Conservation (phyloP, 1,140 invertebrate genomes). For the Penaeus vannamei region DNA sequence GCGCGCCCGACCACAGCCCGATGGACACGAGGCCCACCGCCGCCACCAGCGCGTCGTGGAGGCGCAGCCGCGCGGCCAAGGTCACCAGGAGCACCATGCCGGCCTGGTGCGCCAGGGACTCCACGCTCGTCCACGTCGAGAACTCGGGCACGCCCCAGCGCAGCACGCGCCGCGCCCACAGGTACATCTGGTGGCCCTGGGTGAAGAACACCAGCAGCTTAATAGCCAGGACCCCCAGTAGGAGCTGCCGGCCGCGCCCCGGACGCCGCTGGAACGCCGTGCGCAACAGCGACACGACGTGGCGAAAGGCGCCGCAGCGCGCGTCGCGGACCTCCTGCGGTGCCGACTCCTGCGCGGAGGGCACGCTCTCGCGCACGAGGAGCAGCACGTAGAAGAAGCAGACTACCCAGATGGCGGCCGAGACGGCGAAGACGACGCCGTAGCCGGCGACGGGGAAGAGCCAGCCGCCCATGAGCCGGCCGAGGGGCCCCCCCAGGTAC, state of each 20-base stretch:
- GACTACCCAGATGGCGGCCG: slow-evolving; percentile 36
- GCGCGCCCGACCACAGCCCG: slow-evolving; percentile 43
- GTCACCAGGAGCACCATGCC: slow-evolving; percentile 56
- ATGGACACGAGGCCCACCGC: slow-evolving; percentile 50
- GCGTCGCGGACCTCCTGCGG: not conserved
- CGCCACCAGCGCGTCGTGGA: slow-evolving; percentile 55
- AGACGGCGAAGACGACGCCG: slow-evolving; percentile 47
- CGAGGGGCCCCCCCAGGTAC: slow-evolving; percentile 62
- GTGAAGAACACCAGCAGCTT: slow-evolving; percentile 54
- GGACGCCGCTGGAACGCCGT: slow-evolving; percentile 44
- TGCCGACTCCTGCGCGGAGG: not conserved
- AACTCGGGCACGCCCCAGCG: slow-evolving; percentile 48
- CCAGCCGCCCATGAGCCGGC: slow-evolving; percentile 63
- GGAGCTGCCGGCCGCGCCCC: slow-evolving; percentile 6
- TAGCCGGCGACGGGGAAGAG: slow-evolving; percentile 44
- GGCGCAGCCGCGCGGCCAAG: not conserved
- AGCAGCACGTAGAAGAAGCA: slow-evolving; percentile 63
- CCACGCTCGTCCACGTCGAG: slow-evolving; percentile 57
- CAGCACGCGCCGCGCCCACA: slow-evolving; percentile 58
- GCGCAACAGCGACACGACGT: slow-evolving; percentile 48
- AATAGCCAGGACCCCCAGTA: slow-evolving; percentile 32
- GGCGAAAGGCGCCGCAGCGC: slow-evolving; percentile 37
- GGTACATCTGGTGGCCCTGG: slow-evolving; percentile 58
- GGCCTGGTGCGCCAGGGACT: slow-evolving; percentile 48
- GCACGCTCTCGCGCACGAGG: slow-evolving; percentile 50